A percentile compares a stretch with the other conserved stretches of the same genome.
phyloP scores from a whole-genome alignment of 1,140 invertebrate species.

The Phymorhynchus buccinoides region DNA sequence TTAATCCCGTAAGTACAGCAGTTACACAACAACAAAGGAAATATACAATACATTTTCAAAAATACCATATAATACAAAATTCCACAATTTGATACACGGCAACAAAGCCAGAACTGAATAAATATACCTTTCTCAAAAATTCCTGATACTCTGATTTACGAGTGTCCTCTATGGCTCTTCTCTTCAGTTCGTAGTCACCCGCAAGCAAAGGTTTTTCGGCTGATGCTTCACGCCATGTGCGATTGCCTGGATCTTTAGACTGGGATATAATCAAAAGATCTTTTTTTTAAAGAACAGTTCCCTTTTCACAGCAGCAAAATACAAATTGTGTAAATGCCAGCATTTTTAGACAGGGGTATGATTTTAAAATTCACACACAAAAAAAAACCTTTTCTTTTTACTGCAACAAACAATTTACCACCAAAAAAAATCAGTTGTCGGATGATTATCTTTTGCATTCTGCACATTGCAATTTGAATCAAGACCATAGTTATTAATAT shows the following conservation, averaged over 20 bases:
- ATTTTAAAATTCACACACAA: no score
- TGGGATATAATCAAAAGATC: not conserved
- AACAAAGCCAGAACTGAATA: not conserved
- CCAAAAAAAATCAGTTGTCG: no score
- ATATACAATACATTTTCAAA: not conserved
- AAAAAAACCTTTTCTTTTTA: no score
- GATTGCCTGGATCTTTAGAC: not conserved
- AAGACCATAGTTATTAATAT: no score
- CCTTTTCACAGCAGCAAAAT: no score
- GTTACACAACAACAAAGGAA: not conserved
- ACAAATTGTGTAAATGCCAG: no score
- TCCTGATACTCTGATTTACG: conserved; percentile 31
- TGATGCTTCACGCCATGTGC: conserved; percentile 14
- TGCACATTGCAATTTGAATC: no score
- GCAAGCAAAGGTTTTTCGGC: conserved; percentile 24
- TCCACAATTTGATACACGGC: not conserved
- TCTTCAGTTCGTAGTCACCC: conserved; percentile 36
- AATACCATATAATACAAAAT: not conserved
- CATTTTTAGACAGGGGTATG: no score
- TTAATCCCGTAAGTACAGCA: not conserved
- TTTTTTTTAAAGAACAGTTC: no score
- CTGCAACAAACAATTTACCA: no score
- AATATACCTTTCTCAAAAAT: conserved; percentile 29
- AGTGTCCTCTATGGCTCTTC: conserved; percentile 1
- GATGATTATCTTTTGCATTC: no score